A percentile compares a stretch with the other conserved stretches of the same genome.
phyloP scores from a whole-genome alignment of 1,140 invertebrate genomes.

The Neodiprion lecontei region DNA sequence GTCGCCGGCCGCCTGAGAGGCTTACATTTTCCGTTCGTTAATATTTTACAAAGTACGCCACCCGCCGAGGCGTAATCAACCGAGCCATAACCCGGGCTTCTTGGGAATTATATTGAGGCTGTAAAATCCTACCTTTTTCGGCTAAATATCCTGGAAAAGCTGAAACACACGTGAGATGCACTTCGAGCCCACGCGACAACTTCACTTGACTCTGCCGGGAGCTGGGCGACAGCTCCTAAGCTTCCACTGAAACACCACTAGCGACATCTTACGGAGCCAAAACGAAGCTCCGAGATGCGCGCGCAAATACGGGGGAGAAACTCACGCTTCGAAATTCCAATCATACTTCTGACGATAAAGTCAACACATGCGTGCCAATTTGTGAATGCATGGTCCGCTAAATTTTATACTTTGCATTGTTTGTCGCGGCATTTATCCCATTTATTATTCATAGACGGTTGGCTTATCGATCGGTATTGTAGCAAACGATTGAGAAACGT shows the following conservation, averaged over 20 bases:
- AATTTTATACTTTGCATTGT: too few species aligned
- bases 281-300: neutral
- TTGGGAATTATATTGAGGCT: neutral
- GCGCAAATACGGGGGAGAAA: neutral
- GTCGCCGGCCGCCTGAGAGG: neutral
- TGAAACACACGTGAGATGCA: conserved; percentile 1
- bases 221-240: too few species aligned
- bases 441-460: too few species aligned
- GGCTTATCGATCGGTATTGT: too few species aligned
- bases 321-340: too few species aligned
- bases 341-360: neutral
- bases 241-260: neutral
- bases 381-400: too few species aligned
- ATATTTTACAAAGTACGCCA: neutral
- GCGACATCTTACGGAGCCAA: neutral
- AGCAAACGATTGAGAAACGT: too few species aligned
- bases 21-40: neutral
- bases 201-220: conserved; percentile 2
- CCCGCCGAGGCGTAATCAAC: too few species aligned
- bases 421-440: too few species aligned
- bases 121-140: neutral
- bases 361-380: too few species aligned
- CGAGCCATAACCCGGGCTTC: too few species aligned
- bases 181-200: neutral
- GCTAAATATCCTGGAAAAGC: neutral